Evolutionary conservation across 2,113 vertebrate species (phyloP).

Genomic region (Rhinopomastus cyanomelas): DNA sequence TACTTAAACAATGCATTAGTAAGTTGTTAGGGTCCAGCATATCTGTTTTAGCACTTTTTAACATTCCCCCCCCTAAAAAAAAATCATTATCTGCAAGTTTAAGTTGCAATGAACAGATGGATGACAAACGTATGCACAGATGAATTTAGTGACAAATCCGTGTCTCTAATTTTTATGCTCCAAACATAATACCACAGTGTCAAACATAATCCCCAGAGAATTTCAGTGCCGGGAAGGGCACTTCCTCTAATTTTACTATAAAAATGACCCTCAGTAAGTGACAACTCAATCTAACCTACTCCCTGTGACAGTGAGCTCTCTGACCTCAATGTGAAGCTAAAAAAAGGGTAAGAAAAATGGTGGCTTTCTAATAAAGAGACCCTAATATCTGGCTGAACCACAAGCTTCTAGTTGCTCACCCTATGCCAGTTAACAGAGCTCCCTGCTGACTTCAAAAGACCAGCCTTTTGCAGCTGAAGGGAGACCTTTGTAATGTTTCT

Average conservation of each 20-base stretch:
- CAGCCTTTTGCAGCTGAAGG: conserved; percentile 40
- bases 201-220: conserved; percentile 57
- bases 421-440: not conserved
- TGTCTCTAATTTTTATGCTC: conserved; percentile 68
- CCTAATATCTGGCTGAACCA: conserved; percentile 29
- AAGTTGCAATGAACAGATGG: conserved; percentile 69
- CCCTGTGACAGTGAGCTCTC: not conserved
- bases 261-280: not conserved
- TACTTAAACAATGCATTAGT: conserved; percentile 49
- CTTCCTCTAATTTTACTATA: conserved; percentile 24
- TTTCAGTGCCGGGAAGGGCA: conserved; percentile 14
- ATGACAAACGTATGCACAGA: conserved; percentile 66
- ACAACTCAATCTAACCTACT: not conserved
- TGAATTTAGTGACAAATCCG: conserved; percentile 68
- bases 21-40: conserved; percentile 38
- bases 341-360: not conserved
- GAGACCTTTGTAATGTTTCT: conserved; percentile 29
- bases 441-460: conserved; percentile 53
- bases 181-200: conserved; percentile 63
- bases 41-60: conserved; percentile 45
- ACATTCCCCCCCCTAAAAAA: conserved; percentile 56
- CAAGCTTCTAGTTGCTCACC: not conserved
- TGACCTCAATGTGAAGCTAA: not conserved
- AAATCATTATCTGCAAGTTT: conserved; percentile 44
- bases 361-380: conserved; percentile 6